These are phyloP conservation scores for Lutjanus erythropterus DNA, from an alignment of 2,113 vertebrate genomes.

Conservation along the genomic window DNA sequence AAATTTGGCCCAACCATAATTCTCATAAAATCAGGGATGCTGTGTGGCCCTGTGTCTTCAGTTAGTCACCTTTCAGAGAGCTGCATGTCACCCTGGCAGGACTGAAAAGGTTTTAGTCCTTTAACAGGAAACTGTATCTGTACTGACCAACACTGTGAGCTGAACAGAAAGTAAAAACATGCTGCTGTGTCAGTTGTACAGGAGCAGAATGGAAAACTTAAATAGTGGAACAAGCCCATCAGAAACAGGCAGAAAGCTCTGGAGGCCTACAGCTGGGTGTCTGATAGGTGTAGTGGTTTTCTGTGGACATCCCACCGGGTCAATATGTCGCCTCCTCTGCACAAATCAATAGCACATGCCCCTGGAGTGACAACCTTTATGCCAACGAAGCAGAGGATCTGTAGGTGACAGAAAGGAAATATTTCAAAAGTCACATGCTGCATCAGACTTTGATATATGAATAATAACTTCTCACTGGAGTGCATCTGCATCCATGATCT, in stretches of 20 bases:
- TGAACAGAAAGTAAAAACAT: neutral
- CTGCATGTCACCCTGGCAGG: neutral
- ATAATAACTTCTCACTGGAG: neutral
- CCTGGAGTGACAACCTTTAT: constrained; percentile 13
- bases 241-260: neutral
- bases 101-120: neutral
- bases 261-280: constrained; percentile 5
- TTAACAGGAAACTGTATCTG: neutral
- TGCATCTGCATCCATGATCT: neutral
- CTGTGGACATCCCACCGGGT: neutral
- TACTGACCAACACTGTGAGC: neutral
- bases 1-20: too few species aligned
- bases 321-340: constrained; percentile 6
- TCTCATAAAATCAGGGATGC: neutral
- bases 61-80: neutral
- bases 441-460: neutral
- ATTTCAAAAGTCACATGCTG: neutral
- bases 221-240: constrained; percentile 5
- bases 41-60: neutral
- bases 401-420: neutral
- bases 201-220: neutral
- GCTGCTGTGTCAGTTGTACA: neutral
- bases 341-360: constrained; percentile 33
- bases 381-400: neutral
- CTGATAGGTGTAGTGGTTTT: constrained; percentile 5